Evolutionary conservation across 1,140 invertebrate genomes (phyloP), one percentile per base, ranked within the genome.

Genomic region (Pseudomyrmex gracilis): DNA sequence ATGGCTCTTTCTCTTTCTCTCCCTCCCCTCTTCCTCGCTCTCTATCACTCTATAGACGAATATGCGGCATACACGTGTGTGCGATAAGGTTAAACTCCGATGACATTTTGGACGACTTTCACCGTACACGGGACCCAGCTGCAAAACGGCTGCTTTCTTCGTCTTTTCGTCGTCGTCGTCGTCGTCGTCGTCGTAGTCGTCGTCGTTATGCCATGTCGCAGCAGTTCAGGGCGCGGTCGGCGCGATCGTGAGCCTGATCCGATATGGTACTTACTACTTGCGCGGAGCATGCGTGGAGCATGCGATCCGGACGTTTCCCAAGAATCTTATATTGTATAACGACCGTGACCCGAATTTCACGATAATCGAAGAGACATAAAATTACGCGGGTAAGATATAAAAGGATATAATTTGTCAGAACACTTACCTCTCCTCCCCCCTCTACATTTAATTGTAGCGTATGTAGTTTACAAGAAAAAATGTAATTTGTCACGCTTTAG

Each of bases 41-140:
- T 63, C 43, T 49, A 13, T 66, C 66, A 10, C 55, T 71, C 34
- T 68, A 58, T 17, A 60, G 22, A 68, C 43, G 34, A 82, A 22
- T 51, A 45, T 53, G 53, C 85, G 70, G 67, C n/a, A 12, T 22
- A 22, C 74, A 74, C 34, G 47, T 82, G 80, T 84, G 83, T 53
- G 70, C 82, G 49, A 60, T 90, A 90, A 90, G 88, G 89, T 90
- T 90, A 90, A 90, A 87, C 89, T 80, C 82, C 85, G 58, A 63
- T 90, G 89, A 90, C 89, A 90, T 90, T 90, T 90, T 90, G 89
- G 85, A 83, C 77, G 80, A 88, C 89, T 90, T 90, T 90, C 89
- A 90, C 89, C 82, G 12, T 73, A 5, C 68, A 34, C 5, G 5
- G 55, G 60, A 22, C 78, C 66, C 73, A 73, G 64, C 86, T 73